These are phyloP conservation scores for Drosophila diplacantha DNA, from an alignment of 2,888 invertebrate species.

Conservation along the genomic window DNA sequence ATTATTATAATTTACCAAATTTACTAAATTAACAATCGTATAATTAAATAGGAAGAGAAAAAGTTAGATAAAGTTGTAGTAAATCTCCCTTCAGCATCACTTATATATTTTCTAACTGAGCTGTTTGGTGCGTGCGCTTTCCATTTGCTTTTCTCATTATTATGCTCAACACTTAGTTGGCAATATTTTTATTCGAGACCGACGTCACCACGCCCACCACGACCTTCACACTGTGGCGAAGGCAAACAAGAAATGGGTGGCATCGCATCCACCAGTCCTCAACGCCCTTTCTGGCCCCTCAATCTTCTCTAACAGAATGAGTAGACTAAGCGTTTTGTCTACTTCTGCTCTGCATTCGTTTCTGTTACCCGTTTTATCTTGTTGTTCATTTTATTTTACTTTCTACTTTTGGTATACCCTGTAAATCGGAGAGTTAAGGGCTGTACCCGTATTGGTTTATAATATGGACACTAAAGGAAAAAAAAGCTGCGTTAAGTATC, in stretches of 20 bases:
- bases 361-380: slow-evolving; percentile 27
- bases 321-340: slow-evolving; percentile 60
- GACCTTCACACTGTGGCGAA: slow-evolving; percentile 60
- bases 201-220: slow-evolving; percentile 43
- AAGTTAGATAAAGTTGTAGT: no score
- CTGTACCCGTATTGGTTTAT: background rate
- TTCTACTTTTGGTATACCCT: background rate
- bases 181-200: slow-evolving; percentile 40
- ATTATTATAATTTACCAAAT: no score
- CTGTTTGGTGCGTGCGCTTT: slow-evolving; percentile 24
- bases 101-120: background rate
- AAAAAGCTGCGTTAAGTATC: no score
- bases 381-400: slow-evolving; percentile 30
- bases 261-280: background rate
- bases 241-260: slow-evolving; percentile 49
- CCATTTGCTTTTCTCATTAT: slow-evolving; percentile 54
- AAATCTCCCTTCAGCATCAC: background rate
- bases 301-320: slow-evolving; percentile 40
- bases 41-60: no score
- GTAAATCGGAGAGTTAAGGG: background rate
- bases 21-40: no score
- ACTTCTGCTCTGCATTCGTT: slow-evolving; percentile 28
- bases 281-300: slow-evolving; percentile 5
- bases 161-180: slow-evolving; percentile 68
- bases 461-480: no score